Evolutionary conservation across 2,888 invertebrate species (phyloP).

Genomic region (Agrypnus murinus): DNA sequence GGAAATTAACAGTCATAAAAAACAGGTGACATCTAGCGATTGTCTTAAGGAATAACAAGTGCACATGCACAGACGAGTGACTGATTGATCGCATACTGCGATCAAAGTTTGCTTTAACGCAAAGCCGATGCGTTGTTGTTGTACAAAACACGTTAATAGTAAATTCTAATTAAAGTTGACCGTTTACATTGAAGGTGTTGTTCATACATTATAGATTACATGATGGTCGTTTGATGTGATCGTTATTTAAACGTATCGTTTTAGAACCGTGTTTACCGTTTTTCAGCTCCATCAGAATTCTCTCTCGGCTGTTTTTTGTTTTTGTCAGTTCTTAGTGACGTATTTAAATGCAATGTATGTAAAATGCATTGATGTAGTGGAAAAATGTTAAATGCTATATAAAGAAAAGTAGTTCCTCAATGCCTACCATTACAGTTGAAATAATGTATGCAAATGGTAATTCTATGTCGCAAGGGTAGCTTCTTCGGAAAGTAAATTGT

Average conservation of each 20-base stretch:
- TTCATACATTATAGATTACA: constrained; percentile 66
- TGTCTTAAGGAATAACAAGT: constrained; percentile 58
- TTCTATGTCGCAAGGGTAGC: too few species aligned
- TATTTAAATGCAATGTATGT: too few species aligned
- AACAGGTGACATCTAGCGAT: constrained; percentile 65
- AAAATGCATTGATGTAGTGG: too few species aligned
- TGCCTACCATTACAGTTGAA: too few species aligned
- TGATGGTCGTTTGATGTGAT: constrained; percentile 61
- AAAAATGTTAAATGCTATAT: too few species aligned
- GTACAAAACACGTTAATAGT: constrained; percentile 67
- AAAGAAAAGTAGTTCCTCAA: too few species aligned
- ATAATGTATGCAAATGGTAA: too few species aligned
- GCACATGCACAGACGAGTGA: constrained; percentile 63
- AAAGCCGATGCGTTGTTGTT: constrained; percentile 64
- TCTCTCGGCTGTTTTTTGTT: too few species aligned
- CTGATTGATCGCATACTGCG: constrained; percentile 61
- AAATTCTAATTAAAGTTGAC: constrained; percentile 69
- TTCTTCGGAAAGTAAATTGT: too few species aligned
- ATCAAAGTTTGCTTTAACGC: constrained; percentile 44
- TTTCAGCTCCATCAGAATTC: constrained; percentile 36
- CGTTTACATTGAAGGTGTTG: constrained; percentile 68
- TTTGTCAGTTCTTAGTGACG: too few species aligned
- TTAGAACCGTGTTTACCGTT: constrained; percentile 53
- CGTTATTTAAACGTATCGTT: constrained; percentile 47
- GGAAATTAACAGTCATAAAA: constrained; percentile 66